Evolutionary conservation across 2,888 invertebrate genomes (phyloP), one percentile per base, ranked within the genome.

Genomic region (Gisinianus flammeolus): DNA sequence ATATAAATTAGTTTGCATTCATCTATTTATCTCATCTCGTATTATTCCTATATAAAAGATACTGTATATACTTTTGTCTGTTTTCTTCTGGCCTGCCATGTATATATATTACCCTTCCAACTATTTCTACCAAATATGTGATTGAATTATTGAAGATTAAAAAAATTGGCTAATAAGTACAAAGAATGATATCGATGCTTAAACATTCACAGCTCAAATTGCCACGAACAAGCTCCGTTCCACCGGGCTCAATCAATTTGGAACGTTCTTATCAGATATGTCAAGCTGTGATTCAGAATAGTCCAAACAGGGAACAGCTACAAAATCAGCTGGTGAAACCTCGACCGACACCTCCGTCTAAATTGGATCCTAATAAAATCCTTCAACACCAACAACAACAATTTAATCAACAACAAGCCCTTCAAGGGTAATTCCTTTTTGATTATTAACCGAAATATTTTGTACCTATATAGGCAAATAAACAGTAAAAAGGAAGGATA

Each of bases 201-300:
- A n/a, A n/a, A n/a, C n/a, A n/a, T n/a, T n/a, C 69, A 19, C 35
- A 79, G 79, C 66, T 64, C 4, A 79, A 79, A 44, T 22, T 68
- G 10, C 31, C 67, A 24, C 73, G 77, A 30, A 69, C 69, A 12
- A 35, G 31, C 44, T 26, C 78, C 1, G 80, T 69, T 2, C 80
- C 95, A 0, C 95, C 95, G 0, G 95, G 95, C 0, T 94, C 94
- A 4, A 94, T 97, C 52, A 97, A 97, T 88, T 88, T 97, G 76
- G 96, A 97, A 87, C 91, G 97, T 77, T 62, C 97, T 86, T 95
- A 96, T 87, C 96, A 97, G 88, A 97, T 97, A 85, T 88, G 88
- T 84, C 88, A 91, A 87, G 90, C 89, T 69, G 90, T 91, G n/a
- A 94, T 97, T 82, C 95, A 96, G 88, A 96, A 95, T 87, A 96